These are phyloP conservation scores for Lutraria rhynchaena DNA, from an alignment of 1,140 invertebrate genomes.

Conservation along the genomic window DNA sequence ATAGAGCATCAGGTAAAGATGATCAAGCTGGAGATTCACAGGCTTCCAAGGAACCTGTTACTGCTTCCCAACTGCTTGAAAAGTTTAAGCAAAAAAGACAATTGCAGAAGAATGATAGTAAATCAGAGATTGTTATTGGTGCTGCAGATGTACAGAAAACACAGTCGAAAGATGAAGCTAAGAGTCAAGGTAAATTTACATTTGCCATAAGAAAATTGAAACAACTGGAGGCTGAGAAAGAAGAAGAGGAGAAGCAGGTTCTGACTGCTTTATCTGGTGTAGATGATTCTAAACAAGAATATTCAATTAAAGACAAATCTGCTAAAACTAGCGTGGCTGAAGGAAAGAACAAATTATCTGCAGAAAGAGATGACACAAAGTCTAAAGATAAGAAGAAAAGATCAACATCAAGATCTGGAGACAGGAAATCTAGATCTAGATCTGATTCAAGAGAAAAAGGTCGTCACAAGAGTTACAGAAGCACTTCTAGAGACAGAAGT, in stretches of 20 bases:
- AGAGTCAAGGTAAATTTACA: slow-evolving; percentile 28
- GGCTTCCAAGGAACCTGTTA: slow-evolving; percentile 43
- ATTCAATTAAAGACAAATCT: neutral
- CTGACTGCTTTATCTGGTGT: slow-evolving; percentile 33
- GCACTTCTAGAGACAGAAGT: slow-evolving; percentile 29
- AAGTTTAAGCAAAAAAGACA: slow-evolving; percentile 54
- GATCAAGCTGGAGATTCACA: slow-evolving; percentile 18
- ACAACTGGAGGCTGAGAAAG: slow-evolving; percentile 53
- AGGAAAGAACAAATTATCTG: slow-evolving; percentile 22
- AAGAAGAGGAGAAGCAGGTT: slow-evolving; percentile 57
- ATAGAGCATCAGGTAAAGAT: slow-evolving; percentile 27
- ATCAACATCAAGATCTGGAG: slow-evolving; percentile 28
- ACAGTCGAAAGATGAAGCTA: slow-evolving; percentile 7
- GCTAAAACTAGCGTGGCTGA: neutral
- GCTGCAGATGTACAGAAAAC: slow-evolving; percentile 8
- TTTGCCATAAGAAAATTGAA: slow-evolving; percentile 56
- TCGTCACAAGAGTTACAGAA: slow-evolving; percentile 23
- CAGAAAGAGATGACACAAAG: slow-evolving; percentile 27
- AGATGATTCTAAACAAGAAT: neutral
- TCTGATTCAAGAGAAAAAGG: slow-evolving; percentile 43
- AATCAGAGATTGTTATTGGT: slow-evolving; percentile 4
- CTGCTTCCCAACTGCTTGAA: slow-evolving; percentile 54
- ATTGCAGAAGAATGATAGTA: slow-evolving; percentile 23
- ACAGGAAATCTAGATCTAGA: slow-evolving; percentile 31
- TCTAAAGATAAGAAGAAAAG: slow-evolving; percentile 45